These are phyloP conservation scores for Tinamus major DNA, from an alignment of 2,797 vertebrate genomes.

Conservation along the genomic window DNA sequence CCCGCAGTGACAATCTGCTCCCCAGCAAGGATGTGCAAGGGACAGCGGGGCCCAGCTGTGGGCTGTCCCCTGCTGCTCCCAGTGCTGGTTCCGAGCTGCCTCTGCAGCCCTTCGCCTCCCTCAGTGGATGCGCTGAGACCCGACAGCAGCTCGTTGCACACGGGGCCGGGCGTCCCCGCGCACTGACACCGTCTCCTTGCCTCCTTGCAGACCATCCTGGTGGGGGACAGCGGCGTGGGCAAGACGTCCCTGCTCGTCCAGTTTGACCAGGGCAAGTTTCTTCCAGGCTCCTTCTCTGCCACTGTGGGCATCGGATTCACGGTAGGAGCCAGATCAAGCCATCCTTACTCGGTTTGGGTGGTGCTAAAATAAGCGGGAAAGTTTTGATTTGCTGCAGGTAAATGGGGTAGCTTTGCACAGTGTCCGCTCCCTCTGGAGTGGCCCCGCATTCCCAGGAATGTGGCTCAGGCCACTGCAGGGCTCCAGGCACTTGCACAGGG, in stretches of 20 bases:
- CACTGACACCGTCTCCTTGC: background rate
- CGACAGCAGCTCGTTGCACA: rapidly evolving
- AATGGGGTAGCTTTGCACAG: background rate
- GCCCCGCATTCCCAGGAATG: background rate
- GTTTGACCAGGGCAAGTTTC: constrained; percentile 97
- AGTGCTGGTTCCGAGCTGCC: background rate
- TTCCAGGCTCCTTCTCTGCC: constrained; percentile 93
- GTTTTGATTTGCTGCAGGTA: background rate
- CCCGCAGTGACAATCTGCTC: background rate
- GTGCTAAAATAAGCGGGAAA: background rate
- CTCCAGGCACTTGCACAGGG: rapidly evolving
- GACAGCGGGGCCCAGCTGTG: no score
- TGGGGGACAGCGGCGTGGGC: constrained; percentile 94
- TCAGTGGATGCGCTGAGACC: rapidly evolving
- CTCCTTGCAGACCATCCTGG: constrained; percentile 89
- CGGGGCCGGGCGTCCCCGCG: rapidly evolving
- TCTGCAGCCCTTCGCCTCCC: background rate
- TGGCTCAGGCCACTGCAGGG: no score
- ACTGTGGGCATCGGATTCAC: constrained; percentile 96
- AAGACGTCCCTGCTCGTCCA: constrained; percentile 96
- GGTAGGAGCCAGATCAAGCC: constrained; percentile 78
- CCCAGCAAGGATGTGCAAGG: rapidly evolving
- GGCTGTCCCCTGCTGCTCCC: background rate
- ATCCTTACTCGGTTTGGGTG: rapidly evolving
- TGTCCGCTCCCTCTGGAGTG: rapidly evolving